Percentiles rank a stretch among this genome's conserved stretches.
Conservation (phyloP, 2,797 vertebrate species). For the Micrastur ruficollis region DNA sequence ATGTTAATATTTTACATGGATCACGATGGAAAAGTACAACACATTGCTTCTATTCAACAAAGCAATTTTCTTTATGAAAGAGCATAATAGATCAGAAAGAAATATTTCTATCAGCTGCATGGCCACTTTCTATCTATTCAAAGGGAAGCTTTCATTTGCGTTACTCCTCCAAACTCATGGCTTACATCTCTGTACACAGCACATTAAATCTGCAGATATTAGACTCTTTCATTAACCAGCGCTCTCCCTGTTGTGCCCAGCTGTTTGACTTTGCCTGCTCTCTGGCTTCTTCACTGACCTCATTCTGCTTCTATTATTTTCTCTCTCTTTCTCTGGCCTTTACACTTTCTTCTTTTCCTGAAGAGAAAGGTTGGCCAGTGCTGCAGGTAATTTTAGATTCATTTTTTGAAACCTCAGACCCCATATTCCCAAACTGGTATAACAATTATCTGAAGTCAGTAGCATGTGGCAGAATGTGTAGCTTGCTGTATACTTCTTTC, state of each 20-base stretch:
- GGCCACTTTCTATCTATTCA: not conserved
- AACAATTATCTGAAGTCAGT: not conserved
- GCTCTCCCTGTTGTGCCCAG: not conserved
- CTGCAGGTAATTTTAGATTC: not conserved
- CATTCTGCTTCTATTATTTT: not conserved
- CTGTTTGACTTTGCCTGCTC: not conserved
- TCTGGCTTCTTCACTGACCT: not conserved
- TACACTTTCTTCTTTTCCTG: not conserved
- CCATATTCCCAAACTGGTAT: not conserved
- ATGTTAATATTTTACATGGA: slow-evolving; percentile 1
- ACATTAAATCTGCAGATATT: not conserved
- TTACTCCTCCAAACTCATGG: not conserved
- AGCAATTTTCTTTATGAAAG: slow-evolving; percentile 15
- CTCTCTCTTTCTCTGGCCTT: not conserved
- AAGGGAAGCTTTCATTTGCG: not conserved
- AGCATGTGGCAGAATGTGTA: not conserved
- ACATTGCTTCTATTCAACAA: not conserved
- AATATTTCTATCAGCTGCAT: not conserved
- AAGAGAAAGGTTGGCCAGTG: not conserved
- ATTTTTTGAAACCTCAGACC: not conserved
- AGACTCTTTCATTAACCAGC: not conserved
- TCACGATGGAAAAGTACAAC: not conserved
- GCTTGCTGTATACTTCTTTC: not conserved
- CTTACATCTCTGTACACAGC: not conserved
- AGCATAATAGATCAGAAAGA: slow-evolving; percentile 51